Conservation (phyloP, 2,888 invertebrate species). For the Scaptomyza cyrtandrae region DNA sequence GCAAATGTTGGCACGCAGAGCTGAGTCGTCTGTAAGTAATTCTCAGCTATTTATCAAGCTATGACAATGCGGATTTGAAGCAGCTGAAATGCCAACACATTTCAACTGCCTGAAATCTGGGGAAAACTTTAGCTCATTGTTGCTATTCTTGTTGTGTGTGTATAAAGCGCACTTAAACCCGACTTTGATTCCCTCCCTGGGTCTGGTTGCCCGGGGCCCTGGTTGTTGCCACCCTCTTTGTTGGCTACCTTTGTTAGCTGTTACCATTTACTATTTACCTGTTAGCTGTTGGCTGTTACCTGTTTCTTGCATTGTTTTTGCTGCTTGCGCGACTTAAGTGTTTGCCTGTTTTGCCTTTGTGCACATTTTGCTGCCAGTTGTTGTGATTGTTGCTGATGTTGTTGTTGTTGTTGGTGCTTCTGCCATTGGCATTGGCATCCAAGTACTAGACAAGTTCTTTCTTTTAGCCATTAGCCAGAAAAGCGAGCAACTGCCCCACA, state of each 20-base stretch:
- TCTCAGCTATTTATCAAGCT: conserved; percentile 75
- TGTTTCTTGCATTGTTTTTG: conserved; percentile 69
- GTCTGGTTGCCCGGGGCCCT: conserved; percentile 7
- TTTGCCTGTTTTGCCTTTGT: conserved; percentile 72
- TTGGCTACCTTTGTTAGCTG: conserved; percentile 17
- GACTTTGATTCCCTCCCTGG: conserved; percentile 14
- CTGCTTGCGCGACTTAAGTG: conserved; percentile 68
- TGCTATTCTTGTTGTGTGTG: conserved; percentile 42
- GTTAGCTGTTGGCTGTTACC: conserved; percentile 44
- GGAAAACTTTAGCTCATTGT: conserved; percentile 43
- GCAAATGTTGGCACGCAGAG: too few relatives aligned
- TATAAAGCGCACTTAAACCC: conserved; percentile 54
- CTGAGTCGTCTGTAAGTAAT: conserved; percentile 50
- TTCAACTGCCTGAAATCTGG: conserved; percentile 54
- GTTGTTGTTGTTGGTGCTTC: conserved; percentile 33
- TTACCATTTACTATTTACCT: conserved; percentile 21
- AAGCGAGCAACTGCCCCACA: conserved; percentile 54
- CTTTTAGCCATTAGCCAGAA: conserved; percentile 36
- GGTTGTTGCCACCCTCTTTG: not conserved
- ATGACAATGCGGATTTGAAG: conserved; percentile 73
- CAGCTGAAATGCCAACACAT: conserved; percentile 57
- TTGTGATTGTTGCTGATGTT: conserved; percentile 44
- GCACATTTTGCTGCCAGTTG: conserved; percentile 72
- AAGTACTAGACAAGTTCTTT: conserved; percentile 62
- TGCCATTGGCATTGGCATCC: conserved; percentile 51